Base-by-base conservation (phyloP, 2,797 vertebrate genomes). In the Lepus townsendii region DNA sequence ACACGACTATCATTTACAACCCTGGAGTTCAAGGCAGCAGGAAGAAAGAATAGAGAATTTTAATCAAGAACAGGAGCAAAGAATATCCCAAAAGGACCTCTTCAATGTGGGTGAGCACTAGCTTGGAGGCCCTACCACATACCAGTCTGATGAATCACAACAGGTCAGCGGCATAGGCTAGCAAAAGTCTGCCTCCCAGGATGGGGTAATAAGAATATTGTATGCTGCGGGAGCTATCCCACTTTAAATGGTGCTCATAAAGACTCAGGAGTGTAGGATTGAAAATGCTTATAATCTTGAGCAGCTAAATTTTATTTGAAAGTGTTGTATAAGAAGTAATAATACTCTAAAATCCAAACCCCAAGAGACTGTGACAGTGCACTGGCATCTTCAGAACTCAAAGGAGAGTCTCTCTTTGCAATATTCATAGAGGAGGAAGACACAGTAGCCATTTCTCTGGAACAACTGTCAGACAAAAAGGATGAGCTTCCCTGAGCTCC, bases 261-360 rank as follows among this genome's bases (percentile, higher is more conserved):
- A 57, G 10, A 42, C 42, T 89, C 78, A 47, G 19, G 68, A 87
- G 60, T n/a, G 79, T 26, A 78, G 17, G 19, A 14, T 11, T 73
- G n/a, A 86, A 90, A 80, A 47, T 82, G 32, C 5, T 90, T 83
- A 75, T 63, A n/a, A 62, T 87, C 2, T 76, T 93, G 63, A 79
- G 42, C 9, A 30, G 50, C n/a, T 79, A 75, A 75, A 57, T 83
- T 9, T 57, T 84, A 71, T 89, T 95, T 79, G 35, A 79, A 26
- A 88, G 9, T 0, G 2, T 79, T 94, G 3, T 77, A 32, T 80
- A 79, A 86, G n/a, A 52, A 71, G 19, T 30, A 32, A 35, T 52
- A 47, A 71, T 54, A 54, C 22, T 42, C 42, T 54, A 68, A 95
- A 86, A 78, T 17, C 24, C 63, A 16, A 50, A 93, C 32, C 57